These are phyloP conservation scores for Pygocentrus nattereri DNA, from an alignment of 2,797 vertebrate genomes.

Conservation along the genomic window DNA sequence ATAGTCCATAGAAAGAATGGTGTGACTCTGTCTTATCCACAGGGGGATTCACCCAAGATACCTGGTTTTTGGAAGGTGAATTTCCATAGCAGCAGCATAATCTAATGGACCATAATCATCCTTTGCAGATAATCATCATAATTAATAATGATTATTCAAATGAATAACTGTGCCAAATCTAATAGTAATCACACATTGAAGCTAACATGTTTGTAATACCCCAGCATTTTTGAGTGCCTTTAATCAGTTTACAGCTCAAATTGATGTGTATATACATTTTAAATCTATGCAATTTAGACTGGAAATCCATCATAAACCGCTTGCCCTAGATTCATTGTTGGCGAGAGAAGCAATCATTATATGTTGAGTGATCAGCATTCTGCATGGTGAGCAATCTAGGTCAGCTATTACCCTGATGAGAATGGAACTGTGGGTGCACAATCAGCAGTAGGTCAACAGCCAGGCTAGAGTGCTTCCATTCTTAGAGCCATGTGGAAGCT, in stretches of 20 bases:
- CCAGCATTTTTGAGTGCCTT: not conserved
- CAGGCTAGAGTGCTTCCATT: constrained; percentile 3
- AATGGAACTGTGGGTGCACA: constrained; percentile 10
- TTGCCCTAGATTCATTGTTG: constrained; percentile 27
- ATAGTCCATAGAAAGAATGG: constrained; percentile 19
- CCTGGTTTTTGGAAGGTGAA: constrained; percentile 81
- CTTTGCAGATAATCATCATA: not conserved
- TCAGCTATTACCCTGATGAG: constrained; percentile 49
- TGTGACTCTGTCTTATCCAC: constrained; percentile 74
- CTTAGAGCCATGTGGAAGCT: not conserved
- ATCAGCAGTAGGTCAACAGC: constrained; percentile 19
- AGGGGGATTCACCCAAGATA: constrained; percentile 81
- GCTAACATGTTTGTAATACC: not conserved
- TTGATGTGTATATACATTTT: not conserved
- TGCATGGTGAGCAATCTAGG: constrained; percentile 39
- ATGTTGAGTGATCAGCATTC: constrained; percentile 35
- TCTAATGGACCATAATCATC: constrained; percentile 35
- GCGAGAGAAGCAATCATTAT: constrained; percentile 40
- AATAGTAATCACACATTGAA: not conserved
- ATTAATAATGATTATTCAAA: not conserved
- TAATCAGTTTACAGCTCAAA: not conserved
- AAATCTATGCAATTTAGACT: not conserved
- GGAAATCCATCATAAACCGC: constrained; percentile 10
- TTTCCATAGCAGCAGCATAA: constrained; percentile 52
- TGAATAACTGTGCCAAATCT: constrained; percentile 9